phyloP scores from a whole-genome alignment of 2,113 vertebrate species.

The Sinocyclocheilus anshuiensis region DNA sequence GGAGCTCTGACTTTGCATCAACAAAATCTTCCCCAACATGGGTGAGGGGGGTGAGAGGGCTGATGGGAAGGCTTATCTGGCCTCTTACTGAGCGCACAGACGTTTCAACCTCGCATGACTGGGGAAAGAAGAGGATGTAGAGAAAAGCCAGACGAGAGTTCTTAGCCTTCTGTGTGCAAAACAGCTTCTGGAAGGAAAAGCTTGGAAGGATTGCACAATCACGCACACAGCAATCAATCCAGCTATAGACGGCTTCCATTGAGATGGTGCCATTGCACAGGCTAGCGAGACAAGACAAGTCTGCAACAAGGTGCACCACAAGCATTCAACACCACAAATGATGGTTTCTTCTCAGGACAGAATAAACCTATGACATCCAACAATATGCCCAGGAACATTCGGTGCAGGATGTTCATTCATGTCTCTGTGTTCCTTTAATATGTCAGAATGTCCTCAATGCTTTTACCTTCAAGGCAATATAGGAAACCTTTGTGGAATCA shows the following conservation, averaged over 20 bases:
- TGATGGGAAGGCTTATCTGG: constrained; percentile 38
- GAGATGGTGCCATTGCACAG: not conserved
- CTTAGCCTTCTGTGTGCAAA: constrained; percentile 17
- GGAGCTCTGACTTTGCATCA: constrained; percentile 37
- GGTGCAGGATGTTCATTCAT: not conserved
- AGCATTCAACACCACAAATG: not conserved
- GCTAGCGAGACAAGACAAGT: not conserved
- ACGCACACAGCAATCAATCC: not conserved
- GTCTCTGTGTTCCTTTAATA: not conserved
- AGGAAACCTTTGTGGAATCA: not conserved
- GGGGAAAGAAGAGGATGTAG: not conserved
- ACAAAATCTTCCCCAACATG: constrained; percentile 19
- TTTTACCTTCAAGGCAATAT: not conserved
- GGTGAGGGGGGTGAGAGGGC: not conserved
- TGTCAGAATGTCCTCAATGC: not conserved
- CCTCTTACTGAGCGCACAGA: constrained; percentile 44
- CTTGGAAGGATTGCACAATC: constrained; percentile 13
- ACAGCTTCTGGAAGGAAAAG: constrained; percentile 1
- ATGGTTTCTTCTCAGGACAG: not conserved
- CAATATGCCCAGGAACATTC: not conserved
- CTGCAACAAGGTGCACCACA: not conserved
- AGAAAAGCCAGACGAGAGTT: not conserved
- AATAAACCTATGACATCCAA: not conserved
- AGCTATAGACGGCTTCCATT: not conserved
- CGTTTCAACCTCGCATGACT: constrained; percentile 4